Percentiles rank a stretch among this genome's conserved stretches.
phyloP scores from a whole-genome alignment of 23 tunicate genomes.

The Trididemnum miniatum region DNA sequence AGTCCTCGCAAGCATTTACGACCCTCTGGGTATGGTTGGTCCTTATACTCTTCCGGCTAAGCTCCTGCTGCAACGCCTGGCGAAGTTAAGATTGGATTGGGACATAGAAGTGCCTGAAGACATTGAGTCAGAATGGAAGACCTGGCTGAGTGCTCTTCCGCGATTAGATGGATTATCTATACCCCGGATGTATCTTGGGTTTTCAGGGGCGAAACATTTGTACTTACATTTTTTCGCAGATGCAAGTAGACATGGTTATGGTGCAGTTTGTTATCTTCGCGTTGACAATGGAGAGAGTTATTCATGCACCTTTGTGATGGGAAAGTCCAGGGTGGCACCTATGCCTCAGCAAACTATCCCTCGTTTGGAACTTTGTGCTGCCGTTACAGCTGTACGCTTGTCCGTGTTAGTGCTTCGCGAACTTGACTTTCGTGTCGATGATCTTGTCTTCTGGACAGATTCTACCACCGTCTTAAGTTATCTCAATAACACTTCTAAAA shows the following conservation, averaged over 20 bases:
- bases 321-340: conserved; percentile 33
- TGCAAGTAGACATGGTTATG: conserved; percentile 25
- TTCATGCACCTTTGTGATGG: conserved; percentile 18
- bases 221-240: conserved; percentile 35
- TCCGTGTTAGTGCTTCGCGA: not conserved
- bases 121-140: not conserved
- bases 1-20: not conserved
- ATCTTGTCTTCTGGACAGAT: conserved; percentile 24
- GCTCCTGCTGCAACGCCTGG: conserved; percentile 12
- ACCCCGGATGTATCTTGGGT: not conserved
- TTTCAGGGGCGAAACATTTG: not conserved
- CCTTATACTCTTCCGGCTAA: conserved; percentile 18
- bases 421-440: not conserved
- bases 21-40: conserved; percentile 22
- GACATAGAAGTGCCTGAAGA: conserved; percentile 4
- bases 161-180: conserved; percentile 5
- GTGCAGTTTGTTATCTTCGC: conserved; percentile 27
- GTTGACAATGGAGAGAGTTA: not conserved
- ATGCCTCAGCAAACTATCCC: conserved; percentile 11
- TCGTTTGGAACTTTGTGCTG: conserved; percentile 30
- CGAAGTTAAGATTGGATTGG: conserved; percentile 6
- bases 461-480: conserved; percentile 33
- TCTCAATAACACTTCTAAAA: not conserved
- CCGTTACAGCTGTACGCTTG: conserved; percentile 21
- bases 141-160: conserved; percentile 25